Evolutionary conservation across 2,888 invertebrate species (phyloP), one percentile per base, ranked within the genome.

Genomic region (Drosophila phalerata): DNA sequence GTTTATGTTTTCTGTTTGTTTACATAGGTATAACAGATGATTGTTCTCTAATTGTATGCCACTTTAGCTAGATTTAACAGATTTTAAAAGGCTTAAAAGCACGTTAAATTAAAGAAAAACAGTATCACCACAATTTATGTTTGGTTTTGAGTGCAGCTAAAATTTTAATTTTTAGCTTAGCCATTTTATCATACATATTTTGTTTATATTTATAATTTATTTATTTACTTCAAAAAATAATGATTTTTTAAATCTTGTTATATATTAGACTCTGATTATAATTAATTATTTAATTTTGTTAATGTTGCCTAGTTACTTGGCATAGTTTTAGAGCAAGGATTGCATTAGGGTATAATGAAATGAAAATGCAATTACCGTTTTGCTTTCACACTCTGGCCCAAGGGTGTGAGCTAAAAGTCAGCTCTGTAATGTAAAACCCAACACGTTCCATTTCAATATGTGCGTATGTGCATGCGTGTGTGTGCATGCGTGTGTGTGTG

Each of bases 311-410:
- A 5, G 22, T 22, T 15, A 13, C 19, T 58, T 56, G 22, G 34
- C 5, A 22, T 37, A 34, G 37, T 52, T 52, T 17, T 52, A 61
- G 11, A 34, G 30, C 30, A 37, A 4, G 19, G 34, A 38, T 52
- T 43, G 13, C n/a, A 38, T 47, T 28, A 52, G 64, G 28, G 63
- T 69, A 60, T 74, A 69, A 70, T 70, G 62, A 79, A 76, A 73
- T 74, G 60, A 55, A 70, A 72, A 65, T 75, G 77, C 83, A 82
- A 82, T 77, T 85, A 73, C 62, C 66, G 48, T 68, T 68, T 69
- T 67, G 64, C 51, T 71, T 85, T 72, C 73, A 61, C 85, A 82
- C 65, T 58, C 56, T 64, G 55, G 55, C 30, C 66, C 57, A 49
- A 37, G 65, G 63, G 70, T 47, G 63, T 53, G 64, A 61, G 52